Evolutionary conservation across 92 coral and sea anemone genomes (phyloP), one percentile per base, ranked within the genome.

Genomic region (Anthopleura xanthogrammica): DNA sequence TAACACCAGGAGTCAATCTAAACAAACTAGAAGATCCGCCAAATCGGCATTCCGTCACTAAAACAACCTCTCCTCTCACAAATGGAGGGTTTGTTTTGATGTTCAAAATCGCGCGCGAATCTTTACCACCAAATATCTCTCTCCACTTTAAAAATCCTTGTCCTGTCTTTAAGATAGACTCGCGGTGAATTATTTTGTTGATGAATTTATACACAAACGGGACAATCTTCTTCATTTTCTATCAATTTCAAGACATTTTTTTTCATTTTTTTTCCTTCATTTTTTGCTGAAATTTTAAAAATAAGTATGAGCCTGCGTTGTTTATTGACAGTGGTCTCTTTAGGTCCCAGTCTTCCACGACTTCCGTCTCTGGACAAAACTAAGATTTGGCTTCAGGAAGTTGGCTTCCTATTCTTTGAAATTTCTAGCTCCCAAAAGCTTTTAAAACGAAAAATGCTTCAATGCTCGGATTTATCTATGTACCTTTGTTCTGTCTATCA

Each of bases 81-180:
- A 83, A 83, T 71, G 75, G 83, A 64, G 16, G 64, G 29, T 36
- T 40, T 41, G 84, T 68, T 81, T 23, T 68, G 84, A 2, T 7
- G 22, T 71, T 81, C 57, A 71, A 81, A 81, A 68, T n/a, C 2
- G 60, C 84, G 78, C 84, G 84, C 84, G 77, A 81, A 68, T 81
- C 74, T 68, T 68, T 43, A 68, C 43, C 66, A 36, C 74, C 74
- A 46, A 81, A 50, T 71, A 52, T 43, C 16, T 70, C 65, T 23
- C 23, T 65, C 74, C 70, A 40, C 65, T 22, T 70, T 29, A 29
- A 29, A 58, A 72, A 22, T 12, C 62, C 29, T 50, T 66, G 50
- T 70, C 29, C 36, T 43, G 16, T 54, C 50, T 70, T 81, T 2
- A 81, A 50, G 70, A 52, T 68, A 22, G 70, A n/a, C 19, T 70